These are phyloP conservation scores for Episyrphus balteatus DNA, from an alignment of 1,140 invertebrate genomes.

Conservation along the genomic window DNA sequence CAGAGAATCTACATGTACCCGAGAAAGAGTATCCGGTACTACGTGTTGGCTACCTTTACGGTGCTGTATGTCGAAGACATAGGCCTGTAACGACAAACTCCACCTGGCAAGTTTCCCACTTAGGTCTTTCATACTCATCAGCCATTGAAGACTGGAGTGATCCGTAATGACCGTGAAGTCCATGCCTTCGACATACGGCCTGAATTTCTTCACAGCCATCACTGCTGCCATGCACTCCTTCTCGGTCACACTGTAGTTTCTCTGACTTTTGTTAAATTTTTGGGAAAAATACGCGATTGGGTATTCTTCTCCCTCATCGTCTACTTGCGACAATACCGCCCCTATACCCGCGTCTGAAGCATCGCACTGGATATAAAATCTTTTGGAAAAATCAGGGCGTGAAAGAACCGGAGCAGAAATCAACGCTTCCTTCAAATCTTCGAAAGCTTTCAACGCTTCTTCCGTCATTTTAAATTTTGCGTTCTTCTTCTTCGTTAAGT, in stretches of 20 bases:
- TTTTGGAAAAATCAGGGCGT: too few relatives aligned
- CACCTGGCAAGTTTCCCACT: slow-evolving; percentile 36
- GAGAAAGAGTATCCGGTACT: slow-evolving; percentile 31
- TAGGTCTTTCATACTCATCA: slow-evolving; percentile 35
- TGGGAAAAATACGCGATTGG: slow-evolving; percentile 21
- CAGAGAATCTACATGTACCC: neutral
- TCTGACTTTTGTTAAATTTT: slow-evolving; percentile 4
- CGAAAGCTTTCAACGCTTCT: neutral
- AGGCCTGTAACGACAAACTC: slow-evolving; percentile 33
- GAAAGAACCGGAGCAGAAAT: too few relatives aligned
- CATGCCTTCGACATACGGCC: slow-evolving; percentile 34
- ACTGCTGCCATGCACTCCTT: slow-evolving; percentile 39
- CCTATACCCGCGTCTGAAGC: too few relatives aligned
- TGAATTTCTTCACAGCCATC: slow-evolving; percentile 34
- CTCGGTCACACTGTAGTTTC: slow-evolving; percentile 37
- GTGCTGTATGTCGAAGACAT: slow-evolving; percentile 34
- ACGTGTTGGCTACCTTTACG: slow-evolving; percentile 27
- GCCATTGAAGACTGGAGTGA: slow-evolving; percentile 37
- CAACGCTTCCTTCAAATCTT: too few relatives aligned
- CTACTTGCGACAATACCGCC: slow-evolving; percentile 10
- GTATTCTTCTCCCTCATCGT: slow-evolving; percentile 10
- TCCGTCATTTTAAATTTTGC: neutral
- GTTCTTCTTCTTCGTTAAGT: too few relatives aligned
- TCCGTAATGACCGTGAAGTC: slow-evolving; percentile 41
- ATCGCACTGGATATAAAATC: too few relatives aligned